Base-by-base conservation (phyloP, 2,888 invertebrate species). In the Euclidia mi region DNA sequence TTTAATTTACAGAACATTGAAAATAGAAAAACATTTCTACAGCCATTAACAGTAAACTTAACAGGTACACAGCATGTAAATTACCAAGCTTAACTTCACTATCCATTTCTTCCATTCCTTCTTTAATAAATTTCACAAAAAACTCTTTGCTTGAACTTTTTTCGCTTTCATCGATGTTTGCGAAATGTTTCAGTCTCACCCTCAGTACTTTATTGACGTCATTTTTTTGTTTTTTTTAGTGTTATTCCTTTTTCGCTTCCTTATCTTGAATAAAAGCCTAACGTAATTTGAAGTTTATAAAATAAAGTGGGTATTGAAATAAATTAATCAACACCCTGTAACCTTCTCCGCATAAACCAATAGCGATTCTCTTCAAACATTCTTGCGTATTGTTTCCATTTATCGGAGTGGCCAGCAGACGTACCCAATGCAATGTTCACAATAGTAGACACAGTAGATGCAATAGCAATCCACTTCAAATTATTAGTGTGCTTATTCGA, bases 391-490 rank as follows among this genome's bases (percentile, higher is more conserved):
- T 65, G 71, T 66, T 59, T 43, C 32, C 46, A 69, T 77, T 65
- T 68, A 55, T 70, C 45, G 64, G 58, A 53, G 55, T 51, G 60
- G 50, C 40, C 32, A 57, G 51, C 55, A 59, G 38, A 56, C 56
- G 35, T 53, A 41, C 12, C 11, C 20, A 55, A 44, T 67, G 49
- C 59, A 64, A 60, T 64, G 42, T 48, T 57, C 55, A 66, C 56
- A 68, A 65, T 64, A 57, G 65, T 52, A 74, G 62, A 71, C 61
- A 64, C 65, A 78, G 78, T 72, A 66, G 78, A 70, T 73, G 75
- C 72, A 76, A 75, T 61, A 67, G 59, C 72, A 76, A 79, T 81
- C 77, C 77, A 83, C 78, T 80, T 74, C 73, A 80, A 74, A 71
- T 79, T 78, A 82, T 81, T 78, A 78, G 73, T 77, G 62, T 73